A percentile compares a stretch with the other conserved stretches of the same genome.
These are phyloP conservation scores for Myodes glareolus DNA, from an alignment of 2,113 vertebrate species.

Conservation along the genomic window DNA sequence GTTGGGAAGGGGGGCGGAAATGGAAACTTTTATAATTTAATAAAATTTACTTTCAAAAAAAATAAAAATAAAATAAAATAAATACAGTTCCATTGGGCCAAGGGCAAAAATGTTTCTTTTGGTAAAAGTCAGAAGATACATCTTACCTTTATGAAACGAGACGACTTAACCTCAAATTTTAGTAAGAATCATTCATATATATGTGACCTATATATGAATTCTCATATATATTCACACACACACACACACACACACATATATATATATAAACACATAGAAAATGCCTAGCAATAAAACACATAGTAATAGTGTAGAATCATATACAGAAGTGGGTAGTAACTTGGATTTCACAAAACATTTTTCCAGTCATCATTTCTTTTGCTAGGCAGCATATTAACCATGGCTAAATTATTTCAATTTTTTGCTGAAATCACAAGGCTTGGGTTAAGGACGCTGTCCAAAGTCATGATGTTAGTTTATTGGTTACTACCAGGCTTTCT, in stretches of 20 bases:
- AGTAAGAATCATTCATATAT: not conserved
- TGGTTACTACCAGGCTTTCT: not conserved
- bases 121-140: slow-evolving; percentile 1
- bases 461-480: not conserved
- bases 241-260: no score
- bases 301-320: not conserved
- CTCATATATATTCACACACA: no score
- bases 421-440: not conserved
- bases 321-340: not conserved
- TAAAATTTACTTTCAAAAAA: no score
- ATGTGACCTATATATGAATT: not conserved
- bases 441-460: not conserved
- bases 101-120: slow-evolving; percentile 11
- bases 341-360: slow-evolving; percentile 31
- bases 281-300: not conserved
- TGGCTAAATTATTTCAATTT: not conserved
- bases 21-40: no score
- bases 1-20: no score
- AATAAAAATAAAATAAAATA: slow-evolving; percentile 42
- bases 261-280: not conserved
- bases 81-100: not conserved
- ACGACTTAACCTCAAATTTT: not conserved
- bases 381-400: not conserved
- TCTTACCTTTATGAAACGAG: slow-evolving; percentile 24
- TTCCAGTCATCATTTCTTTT: not conserved